Evolutionary conservation across 2,888 invertebrate genomes (phyloP), one percentile per base, ranked within the genome.

Genomic region (Andrena marginata): DNA sequence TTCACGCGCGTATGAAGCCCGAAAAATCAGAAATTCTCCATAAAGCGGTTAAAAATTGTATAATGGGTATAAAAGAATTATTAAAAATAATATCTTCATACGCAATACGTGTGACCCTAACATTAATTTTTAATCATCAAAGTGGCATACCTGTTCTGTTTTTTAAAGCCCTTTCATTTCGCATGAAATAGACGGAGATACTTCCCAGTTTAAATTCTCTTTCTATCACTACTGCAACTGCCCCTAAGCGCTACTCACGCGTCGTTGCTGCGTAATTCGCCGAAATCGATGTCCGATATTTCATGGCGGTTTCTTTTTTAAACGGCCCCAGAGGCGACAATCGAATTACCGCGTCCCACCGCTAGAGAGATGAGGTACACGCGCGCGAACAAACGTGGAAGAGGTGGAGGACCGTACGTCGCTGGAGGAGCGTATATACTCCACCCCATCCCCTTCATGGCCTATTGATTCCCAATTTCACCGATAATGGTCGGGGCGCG

Each of bases 381-480:
- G 69, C 69, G 77, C 68, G 74, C 65, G 56, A 56, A 56, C 64
- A 71, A 75, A 81, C 64, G 71, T 67, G 67, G 23, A 26, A 56
- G 56, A 56, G 56, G 56, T 23, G 56, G 74, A 85, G 79, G 69
- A 77, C 75, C 77, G 86, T 80, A 31, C 56, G 75, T 80, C 51
- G 33, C 54, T 74, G 33, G 64, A 73, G 76, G 83, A 78, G 80
- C 68, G 80, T 82, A 42, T 42, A 42, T 5, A 65, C 82, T 81
- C 85, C 63, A 80, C 81, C 85, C 87, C 85, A 80, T 88, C 82
- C 56, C 87, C 86, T 91, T 91, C 90, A 91, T 91, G 90, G 91
- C 89, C 93, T 93, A 93, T 93, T 93, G 93, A 93, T 93, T 93
- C 91, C 92, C 92, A 93, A 93, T 93, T 93, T 92, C 91, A 87